Conservation (phyloP, 53 echinoderm and acorn worm genomes). For the Temnopleurus reevesii region DNA sequence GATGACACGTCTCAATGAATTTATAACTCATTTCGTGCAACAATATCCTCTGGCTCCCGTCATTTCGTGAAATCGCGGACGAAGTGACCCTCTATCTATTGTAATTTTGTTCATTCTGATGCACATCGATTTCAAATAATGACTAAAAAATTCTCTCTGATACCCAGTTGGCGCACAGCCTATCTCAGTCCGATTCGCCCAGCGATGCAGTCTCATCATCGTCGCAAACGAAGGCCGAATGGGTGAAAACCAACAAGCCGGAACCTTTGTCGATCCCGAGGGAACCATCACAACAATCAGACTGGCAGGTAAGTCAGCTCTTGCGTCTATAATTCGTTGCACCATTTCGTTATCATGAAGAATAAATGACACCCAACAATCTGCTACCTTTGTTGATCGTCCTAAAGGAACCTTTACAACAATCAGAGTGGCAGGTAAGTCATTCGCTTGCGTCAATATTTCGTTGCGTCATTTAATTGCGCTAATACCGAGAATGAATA, state of each 20-base stretch:
- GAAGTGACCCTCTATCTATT: no score
- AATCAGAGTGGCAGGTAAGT: conserved; percentile 35
- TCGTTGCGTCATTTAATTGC: no score
- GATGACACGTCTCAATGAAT: no score
- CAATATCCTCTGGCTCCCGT: no score
- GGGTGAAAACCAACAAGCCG: neutral
- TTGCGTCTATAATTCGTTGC: no score
- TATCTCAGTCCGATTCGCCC: conserved; percentile 41
- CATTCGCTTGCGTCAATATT: no score
- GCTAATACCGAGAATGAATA: no score
- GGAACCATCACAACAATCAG: conserved; percentile 41
- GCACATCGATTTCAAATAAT: no score
- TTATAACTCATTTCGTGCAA: no score
- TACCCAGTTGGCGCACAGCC: conserved; percentile 50
- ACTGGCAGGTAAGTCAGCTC: conserved; percentile 37
- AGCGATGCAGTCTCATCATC: conserved; percentile 56
- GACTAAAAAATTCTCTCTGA: neutral
- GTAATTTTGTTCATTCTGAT: no score
- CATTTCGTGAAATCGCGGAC: no score
- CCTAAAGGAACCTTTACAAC: conserved; percentile 50
- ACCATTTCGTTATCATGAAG: no score
- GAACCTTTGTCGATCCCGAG: conserved; percentile 30
- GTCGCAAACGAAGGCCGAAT: conserved; percentile 53
- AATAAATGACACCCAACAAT: neutral
- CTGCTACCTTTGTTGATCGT: neutral